phyloP scores from a whole-genome alignment of 2,888 invertebrate species.

The Coelogynopora nodosa region DNA sequence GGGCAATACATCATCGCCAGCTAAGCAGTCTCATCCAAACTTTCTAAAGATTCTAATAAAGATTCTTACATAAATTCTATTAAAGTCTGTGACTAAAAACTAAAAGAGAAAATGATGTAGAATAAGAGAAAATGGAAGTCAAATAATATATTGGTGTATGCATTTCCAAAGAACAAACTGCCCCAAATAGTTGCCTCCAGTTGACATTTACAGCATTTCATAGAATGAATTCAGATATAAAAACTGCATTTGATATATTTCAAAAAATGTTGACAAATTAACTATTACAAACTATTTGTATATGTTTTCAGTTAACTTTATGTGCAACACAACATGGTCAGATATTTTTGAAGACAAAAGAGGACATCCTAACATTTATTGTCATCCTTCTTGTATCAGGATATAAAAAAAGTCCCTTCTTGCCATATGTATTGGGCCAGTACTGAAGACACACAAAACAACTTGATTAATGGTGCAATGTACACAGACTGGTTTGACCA shows the following conservation, averaged over 20 bases:
- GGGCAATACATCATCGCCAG: neutral
- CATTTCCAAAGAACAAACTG: neutral
- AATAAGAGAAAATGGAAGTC: neutral
- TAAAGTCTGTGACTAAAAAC: too few species aligned
- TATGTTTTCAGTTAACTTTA: neutral
- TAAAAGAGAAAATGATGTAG: too few species aligned
- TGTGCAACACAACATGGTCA: neutral
- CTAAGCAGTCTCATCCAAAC: neutral
- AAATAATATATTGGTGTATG: neutral
- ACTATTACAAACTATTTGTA: neutral
- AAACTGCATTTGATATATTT: neutral
- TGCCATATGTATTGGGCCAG: neutral
- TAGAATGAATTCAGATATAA: neutral
- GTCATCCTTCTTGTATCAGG: neutral
- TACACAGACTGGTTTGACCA: neutral
- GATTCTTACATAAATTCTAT: too few species aligned
- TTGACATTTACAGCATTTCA: neutral
- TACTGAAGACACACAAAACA: neutral
- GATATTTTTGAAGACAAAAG: neutral
- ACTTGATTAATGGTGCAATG: neutral
- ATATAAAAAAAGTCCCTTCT: slow-evolving; percentile 3
- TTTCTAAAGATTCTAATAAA: neutral
- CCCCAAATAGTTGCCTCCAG: neutral
- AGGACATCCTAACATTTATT: slow-evolving; percentile 20
- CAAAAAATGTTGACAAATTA: neutral